Evolutionary conservation across 2,797 vertebrate genomes (phyloP), one percentile per base, ranked within the genome.

Genomic region (Astyanax mexicanus): DNA sequence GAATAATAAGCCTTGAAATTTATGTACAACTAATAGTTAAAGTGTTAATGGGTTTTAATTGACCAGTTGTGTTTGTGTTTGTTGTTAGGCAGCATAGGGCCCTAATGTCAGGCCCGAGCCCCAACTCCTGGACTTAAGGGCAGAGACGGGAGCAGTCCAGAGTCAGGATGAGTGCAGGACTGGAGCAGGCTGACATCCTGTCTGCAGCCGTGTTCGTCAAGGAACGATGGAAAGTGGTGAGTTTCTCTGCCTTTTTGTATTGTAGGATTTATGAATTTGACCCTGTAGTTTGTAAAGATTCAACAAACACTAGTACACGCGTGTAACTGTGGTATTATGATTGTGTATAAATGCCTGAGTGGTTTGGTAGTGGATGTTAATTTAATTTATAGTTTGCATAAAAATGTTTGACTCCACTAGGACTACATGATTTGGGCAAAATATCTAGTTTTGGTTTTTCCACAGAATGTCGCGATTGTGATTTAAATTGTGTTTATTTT

Each of bases 221-320:
- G 91, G 98, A 99, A 87, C 93, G 98, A 97, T 99, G 98, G 98
- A 99, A 99, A 92, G 98, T 99, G 94, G 98, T 99, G 82, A 95
- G 97, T 93, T 77, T 71, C 13, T 37, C 21, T 19, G 77, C 32
- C 85, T 80, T 86, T 55, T 54, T 27, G 69, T 17, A 74, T 45
- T 29, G 57, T 15, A 3, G 19, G n/a, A 13, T 69, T 3, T 27
- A 15, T 74, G 9, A 67, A n/a, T 21, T 29, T 44, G 12, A 35
- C 25, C 45, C 6, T n/a, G n/a, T n/a, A 2, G 29, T 32, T 32
- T 32, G 29, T 2, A 29, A 32, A 29, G 5, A 32, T 29, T 29
- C 32, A 32, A 32, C 29, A 32, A 32, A n/a, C n/a, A n/a, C n/a
- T n/a, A n/a, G n/a, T n/a, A n/a, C n/a, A n/a, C n/a, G n/a, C n/a